Evolutionary conservation across 2,888 invertebrate species (phyloP).

Genomic region (Pocota personata): DNA sequence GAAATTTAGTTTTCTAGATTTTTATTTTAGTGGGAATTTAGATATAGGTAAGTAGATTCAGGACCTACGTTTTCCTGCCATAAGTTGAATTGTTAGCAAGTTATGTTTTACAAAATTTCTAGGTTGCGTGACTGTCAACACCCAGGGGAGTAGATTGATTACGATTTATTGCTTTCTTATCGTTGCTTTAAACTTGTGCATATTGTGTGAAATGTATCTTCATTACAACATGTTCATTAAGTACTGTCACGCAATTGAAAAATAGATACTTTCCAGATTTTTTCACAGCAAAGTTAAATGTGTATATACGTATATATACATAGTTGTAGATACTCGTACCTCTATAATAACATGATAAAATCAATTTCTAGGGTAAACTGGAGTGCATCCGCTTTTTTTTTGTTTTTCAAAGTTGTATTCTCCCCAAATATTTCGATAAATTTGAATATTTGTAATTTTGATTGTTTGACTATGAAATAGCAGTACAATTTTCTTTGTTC

Average conservation of each 20-base stretch:
- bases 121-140: constrained; percentile 7
- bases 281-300: not conserved
- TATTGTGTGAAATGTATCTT: not conserved
- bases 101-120: not conserved
- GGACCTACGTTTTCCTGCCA: not conserved
- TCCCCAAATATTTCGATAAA: no score
- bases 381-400: no score
- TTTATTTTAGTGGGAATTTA: not conserved
- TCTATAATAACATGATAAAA: not conserved
- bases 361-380: not conserved
- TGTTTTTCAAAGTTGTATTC: no score
- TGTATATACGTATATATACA: not conserved
- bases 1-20: not conserved
- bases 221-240: not conserved
- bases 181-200: constrained; percentile 1
- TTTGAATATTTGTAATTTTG: no score
- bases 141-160: constrained; percentile 12
- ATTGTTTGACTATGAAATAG: no score
- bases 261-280: not conserved
- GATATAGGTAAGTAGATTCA: not conserved
- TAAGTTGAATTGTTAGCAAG: constrained; percentile 16
- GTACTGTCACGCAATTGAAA: constrained; percentile 5
- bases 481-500: no score
- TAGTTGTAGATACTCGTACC: no score
- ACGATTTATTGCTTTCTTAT: not conserved